Base-by-base conservation (phyloP, 2,797 vertebrate species). In the Pseudomugil gertrudae region DNA sequence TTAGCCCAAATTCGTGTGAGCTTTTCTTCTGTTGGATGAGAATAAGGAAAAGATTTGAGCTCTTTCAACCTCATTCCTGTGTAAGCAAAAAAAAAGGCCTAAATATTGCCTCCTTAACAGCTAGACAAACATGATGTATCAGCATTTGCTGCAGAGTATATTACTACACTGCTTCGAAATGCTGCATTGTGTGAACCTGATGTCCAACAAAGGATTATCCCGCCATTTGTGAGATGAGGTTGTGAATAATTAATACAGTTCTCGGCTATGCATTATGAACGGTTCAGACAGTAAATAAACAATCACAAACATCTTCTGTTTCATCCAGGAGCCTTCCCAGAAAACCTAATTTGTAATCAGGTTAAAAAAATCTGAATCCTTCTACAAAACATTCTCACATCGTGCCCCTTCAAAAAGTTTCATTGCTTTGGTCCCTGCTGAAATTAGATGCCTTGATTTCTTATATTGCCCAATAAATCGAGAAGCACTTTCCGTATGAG, bases 361-460 rank as follows among this genome's bases (percentile, higher is more conserved):
- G 5, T 9, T 43, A 6, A 33, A 35, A 24, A 10, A 61, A 72
- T 61, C 61, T 57, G 66, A 51, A 68, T 51, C 9, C 15, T 50
- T 0, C 53, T 51, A 38, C 58, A 14, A 62, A 30, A 1, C 14
- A 47, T 45, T 19, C 33, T 59, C 57, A 32, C 52, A 57, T 53
- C 51, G 15, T 1, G 21, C 19, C 60, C 56, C 57, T 36, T 74
- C 66, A 52, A 63, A 29, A 57, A 66, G 53, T 64, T 54, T 68
- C 69, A 79, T 74, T 80, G 84, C 69, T 81, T 78, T 43, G 58
- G 51, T 80, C 79, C 83, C 78, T 23, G 53, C 72, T 72, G 75
- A 77, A 86, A 83, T 86, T 82, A 77, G 59, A 77, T 15, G 4
- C 57, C 53, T 58, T 48, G 2, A 70, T 72, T 85, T 81, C 63